Evolutionary conservation across 1,140 invertebrate species (phyloP).

Genomic region (Ceratosolen fusciceps): DNA sequence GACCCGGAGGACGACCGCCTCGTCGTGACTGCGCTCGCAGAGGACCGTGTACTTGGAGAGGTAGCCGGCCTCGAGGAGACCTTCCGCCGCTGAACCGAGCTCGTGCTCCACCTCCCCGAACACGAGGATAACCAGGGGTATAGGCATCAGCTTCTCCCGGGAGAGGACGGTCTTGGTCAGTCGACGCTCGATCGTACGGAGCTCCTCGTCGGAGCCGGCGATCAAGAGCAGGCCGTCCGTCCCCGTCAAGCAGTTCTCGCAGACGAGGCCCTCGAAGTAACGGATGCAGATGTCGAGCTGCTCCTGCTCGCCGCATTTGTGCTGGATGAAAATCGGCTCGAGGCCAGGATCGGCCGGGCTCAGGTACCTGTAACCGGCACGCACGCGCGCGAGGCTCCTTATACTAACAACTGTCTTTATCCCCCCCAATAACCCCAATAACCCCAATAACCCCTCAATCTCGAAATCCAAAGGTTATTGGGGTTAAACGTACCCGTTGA

Average conservation of each 20-base stretch:
- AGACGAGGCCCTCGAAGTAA: slow-evolving; percentile 60
- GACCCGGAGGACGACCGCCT: slow-evolving; percentile 67
- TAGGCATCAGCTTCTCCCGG: slow-evolving; percentile 60
- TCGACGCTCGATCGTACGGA: slow-evolving; percentile 52
- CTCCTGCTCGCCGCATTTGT: slow-evolving; percentile 60
- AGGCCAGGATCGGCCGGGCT: slow-evolving; percentile 54
- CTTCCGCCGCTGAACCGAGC: slow-evolving; percentile 51
- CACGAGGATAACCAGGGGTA: slow-evolving; percentile 62
- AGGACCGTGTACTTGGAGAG: slow-evolving; percentile 63
- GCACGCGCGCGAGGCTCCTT: background rate
- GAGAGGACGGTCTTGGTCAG: slow-evolving; percentile 62
- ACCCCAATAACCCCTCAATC: no score
- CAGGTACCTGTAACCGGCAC: slow-evolving; percentile 59
- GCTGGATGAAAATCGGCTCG: slow-evolving; percentile 61
- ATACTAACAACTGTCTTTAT: background rate
- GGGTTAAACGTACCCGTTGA: slow-evolving; percentile 49
- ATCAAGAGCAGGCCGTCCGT: slow-evolving; percentile 64
- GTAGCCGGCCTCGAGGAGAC: slow-evolving; percentile 62
- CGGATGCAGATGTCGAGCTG: slow-evolving; percentile 62
- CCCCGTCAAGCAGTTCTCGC: slow-evolving; percentile 57
- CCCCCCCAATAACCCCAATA: no score
- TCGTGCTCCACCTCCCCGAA: slow-evolving; percentile 51
- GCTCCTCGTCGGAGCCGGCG: slow-evolving; percentile 55
- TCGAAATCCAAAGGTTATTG: no score
- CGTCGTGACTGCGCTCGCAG: slow-evolving; percentile 65